Evolutionary conservation across 2,888 invertebrate genomes (phyloP).

Genomic region (Tholera decimalis): DNA sequence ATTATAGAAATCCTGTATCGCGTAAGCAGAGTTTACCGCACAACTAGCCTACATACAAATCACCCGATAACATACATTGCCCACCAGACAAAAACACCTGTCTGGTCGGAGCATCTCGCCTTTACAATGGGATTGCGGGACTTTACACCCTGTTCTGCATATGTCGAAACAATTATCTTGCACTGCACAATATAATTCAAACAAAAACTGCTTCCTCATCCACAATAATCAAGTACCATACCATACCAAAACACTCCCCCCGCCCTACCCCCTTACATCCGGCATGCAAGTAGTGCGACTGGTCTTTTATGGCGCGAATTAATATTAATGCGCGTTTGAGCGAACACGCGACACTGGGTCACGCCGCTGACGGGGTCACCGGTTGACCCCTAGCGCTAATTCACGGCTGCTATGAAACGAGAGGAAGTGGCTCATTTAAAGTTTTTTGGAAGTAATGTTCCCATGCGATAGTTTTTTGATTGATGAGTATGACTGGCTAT

Average conservation of each 20-base stretch:
- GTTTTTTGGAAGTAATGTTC: slow-evolving; percentile 17
- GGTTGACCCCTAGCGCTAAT: slow-evolving; percentile 48
- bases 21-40: no score
- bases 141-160: no score
- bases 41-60: no score
- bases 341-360: slow-evolving; percentile 47
- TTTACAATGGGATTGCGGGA: no score
- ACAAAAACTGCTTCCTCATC: slow-evolving; percentile 7
- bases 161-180: neutral
- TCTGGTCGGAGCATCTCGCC: no score
- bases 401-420: slow-evolving; percentile 20
- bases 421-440: slow-evolving; percentile 36
- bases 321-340: slow-evolving; percentile 61
- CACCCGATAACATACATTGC: no score
- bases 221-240: slow-evolving; percentile 2
- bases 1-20: no score
- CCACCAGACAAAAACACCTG: no score
- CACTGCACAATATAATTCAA: neutral
- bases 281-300: slow-evolving; percentile 48
- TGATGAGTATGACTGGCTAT: neutral
- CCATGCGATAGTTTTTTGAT: slow-evolving; percentile 7
- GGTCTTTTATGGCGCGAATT: slow-evolving; percentile 55
- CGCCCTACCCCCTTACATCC: slow-evolving; percentile 28
- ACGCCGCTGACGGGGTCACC: slow-evolving; percentile 49
- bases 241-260: slow-evolving; percentile 14